Conservation (phyloP, 2,113 vertebrate species). For the Empidonax alnorum region DNA sequence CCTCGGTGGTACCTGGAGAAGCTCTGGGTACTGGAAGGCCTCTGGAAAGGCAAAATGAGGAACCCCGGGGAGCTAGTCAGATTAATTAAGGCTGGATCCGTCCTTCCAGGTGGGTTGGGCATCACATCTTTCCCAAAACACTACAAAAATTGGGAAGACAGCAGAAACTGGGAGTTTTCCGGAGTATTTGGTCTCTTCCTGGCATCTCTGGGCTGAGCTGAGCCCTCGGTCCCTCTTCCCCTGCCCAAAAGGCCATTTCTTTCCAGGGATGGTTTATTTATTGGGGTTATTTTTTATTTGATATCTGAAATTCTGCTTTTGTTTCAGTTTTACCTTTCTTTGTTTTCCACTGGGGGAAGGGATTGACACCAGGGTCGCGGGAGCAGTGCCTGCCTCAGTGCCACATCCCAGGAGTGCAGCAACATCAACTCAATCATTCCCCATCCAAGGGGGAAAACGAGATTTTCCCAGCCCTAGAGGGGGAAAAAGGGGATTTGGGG, state of each 20-base stretch:
- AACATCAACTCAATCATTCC: rapidly evolving
- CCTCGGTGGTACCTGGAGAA: background rate
- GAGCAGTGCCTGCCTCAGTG: rapidly evolving
- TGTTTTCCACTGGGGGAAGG: background rate
- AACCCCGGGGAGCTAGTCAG: background rate
- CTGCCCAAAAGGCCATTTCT: background rate
- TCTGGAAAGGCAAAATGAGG: background rate
- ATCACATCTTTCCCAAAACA: rapidly evolving
- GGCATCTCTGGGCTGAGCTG: rapidly evolving
- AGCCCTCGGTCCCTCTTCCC: background rate
- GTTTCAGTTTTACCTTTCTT: background rate
- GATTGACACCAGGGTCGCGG: background rate
- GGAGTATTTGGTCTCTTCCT: background rate
- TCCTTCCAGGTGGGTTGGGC: background rate
- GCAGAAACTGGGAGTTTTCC: background rate
- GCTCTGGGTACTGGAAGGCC: background rate
- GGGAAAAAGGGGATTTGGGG: background rate
- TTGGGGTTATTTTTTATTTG: background rate
- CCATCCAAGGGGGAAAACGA: rapidly evolving
- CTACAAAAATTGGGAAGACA: background rate
- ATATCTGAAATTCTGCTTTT: background rate
- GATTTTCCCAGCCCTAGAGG: background rate
- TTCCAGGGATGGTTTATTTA: slow-evolving; percentile 14
- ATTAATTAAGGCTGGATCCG: background rate
- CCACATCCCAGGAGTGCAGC: rapidly evolving